A percentile compares a stretch with the other conserved stretches of the same genome.
These are phyloP conservation scores for Amiota mariae DNA, from an alignment of 2,888 invertebrate genomes.

Conservation along the genomic window DNA sequence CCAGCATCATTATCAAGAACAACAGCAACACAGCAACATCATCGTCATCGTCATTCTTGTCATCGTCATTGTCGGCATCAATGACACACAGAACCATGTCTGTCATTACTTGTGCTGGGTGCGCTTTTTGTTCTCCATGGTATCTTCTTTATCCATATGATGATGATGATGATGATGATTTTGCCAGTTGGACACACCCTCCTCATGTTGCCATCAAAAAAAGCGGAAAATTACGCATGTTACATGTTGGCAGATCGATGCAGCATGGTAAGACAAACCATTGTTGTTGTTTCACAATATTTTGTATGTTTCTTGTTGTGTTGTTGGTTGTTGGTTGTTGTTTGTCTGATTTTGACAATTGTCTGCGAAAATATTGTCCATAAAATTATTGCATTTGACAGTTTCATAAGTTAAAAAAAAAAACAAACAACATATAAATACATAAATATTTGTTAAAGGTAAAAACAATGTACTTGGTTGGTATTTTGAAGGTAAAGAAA, in stretches of 20 bases:
- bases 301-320: slow-evolving; percentile 18
- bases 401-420: not conserved
- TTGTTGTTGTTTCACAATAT: not conserved
- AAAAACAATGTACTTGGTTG: too few relatives aligned
- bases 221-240: slow-evolving; percentile 3
- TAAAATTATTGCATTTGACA: slow-evolving; percentile 21
- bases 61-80: slow-evolving; percentile 1
- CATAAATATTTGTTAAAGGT: not conserved
- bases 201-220: not conserved
- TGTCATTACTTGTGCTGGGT: not conserved
- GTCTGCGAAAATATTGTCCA: slow-evolving; percentile 12
- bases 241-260: not conserved
- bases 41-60: not conserved
- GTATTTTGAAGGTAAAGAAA: not conserved
- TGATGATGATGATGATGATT: not conserved
- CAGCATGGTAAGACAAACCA: too few relatives aligned
- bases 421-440: too few relatives aligned
- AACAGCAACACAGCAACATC: not conserved
- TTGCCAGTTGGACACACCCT: not conserved
- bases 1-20: slow-evolving; percentile 2
- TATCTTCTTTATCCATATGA: too few relatives aligned
- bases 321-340: too few relatives aligned
- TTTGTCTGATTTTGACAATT: slow-evolving; percentile 23
- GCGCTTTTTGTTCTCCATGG: too few relatives aligned
- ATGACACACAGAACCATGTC: slow-evolving; percentile 3